Evolutionary conservation across 1,140 invertebrate species (phyloP), one percentile per base, ranked within the genome.

Genomic region (Lasioglossum albipes): DNA sequence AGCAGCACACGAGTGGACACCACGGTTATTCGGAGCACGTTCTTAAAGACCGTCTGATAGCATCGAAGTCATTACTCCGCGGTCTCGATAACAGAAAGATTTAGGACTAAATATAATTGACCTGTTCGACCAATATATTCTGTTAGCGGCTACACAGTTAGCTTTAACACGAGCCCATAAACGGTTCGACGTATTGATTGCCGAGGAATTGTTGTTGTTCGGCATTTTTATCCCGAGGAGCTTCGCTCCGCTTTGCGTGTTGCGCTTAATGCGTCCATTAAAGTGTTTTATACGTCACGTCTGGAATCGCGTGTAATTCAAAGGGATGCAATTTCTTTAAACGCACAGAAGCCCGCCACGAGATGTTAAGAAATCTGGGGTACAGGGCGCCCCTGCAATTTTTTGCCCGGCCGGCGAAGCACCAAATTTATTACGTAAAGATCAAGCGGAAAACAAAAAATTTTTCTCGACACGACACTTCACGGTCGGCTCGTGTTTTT

Each of bases 171-270:
- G 57, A 2, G 9, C 57, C 57, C 18, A n/a, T 59, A 59, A 59
- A 59, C 57, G n/a, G 20, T 59, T 59, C 57, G n/a, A n/a, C 57
- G 57, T 59, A 59, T 59, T 59, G 57, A 59, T n/a, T n/a, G n/a
- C 18, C 57, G 57, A 59, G 57, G 18, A 59, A 59, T 59, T 59
- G 20, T 59, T 59, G 20, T 59, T 59, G 7, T 7, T n/a, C 57
- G 57, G 18, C 20, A 59, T n/a, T 59, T 59, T 59, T 59, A 59
- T n/a, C 57, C 20, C 57, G 57, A n/a, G 57, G 20, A 6, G 20
- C 20, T 59, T 59, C 57, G n/a, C 36, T n/a, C n/a, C n/a, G 57
- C n/a, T 59, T 59, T 7, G 18, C 57, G 57, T 59, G 57, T 59
- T n/a, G 57, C 57, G 7, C 20, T 59, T 59, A 59, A 59, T 59